These are phyloP conservation scores for Procambarus virginalis DNA, from an alignment of 1,140 invertebrate genomes.

Conservation along the genomic window DNA sequence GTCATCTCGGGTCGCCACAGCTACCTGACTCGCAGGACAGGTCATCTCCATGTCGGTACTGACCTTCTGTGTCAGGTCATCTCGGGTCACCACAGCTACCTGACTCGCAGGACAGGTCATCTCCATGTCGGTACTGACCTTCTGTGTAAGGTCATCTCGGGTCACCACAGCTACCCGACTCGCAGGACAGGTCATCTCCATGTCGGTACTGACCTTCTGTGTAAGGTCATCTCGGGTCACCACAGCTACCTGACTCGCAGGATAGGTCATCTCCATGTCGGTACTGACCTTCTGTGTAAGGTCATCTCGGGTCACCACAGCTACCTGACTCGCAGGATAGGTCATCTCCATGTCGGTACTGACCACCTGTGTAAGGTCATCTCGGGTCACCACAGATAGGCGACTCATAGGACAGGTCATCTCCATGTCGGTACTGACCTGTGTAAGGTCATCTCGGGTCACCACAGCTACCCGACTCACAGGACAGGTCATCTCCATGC, in stretches of 20 bases:
- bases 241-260: not conserved
- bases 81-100: not conserved
- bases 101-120: not conserved
- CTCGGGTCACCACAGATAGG: not conserved
- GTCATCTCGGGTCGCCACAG: not conserved
- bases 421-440: not conserved
- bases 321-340: not conserved
- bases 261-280: not conserved
- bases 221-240: not conserved
- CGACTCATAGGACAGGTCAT: not conserved
- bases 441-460: not conserved
- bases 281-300: not conserved
- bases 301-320: not conserved
- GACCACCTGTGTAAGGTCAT: not conserved
- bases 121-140: not conserved
- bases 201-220: not conserved
- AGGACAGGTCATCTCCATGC: not conserved
- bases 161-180: not conserved
- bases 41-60: not conserved
- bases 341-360: not conserved
- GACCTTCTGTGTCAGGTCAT: not conserved
- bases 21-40: not conserved
- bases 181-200: not conserved
- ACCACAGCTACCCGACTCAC: not conserved
- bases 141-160: not conserved